Conservation (phyloP, 1,140 invertebrate genomes). For the Rhysida immarginata region DNA sequence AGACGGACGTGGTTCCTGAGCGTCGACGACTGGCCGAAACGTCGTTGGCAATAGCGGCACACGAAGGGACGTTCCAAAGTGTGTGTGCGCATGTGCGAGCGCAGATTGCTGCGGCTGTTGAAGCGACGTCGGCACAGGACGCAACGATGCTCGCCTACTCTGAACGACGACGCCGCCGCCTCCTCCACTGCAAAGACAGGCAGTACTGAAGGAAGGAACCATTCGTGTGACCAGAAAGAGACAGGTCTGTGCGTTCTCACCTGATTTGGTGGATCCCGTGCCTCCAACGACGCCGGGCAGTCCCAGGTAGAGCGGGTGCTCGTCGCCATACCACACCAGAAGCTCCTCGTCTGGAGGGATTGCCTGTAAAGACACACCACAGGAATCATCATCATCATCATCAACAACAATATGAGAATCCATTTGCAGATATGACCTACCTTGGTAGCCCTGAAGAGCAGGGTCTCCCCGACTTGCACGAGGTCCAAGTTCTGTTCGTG, state of each 20-base stretch:
- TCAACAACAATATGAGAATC: too few species aligned
- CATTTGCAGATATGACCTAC: too few species aligned
- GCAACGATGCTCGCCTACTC: not conserved
- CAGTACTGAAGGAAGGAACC: not conserved
- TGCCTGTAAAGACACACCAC: slow-evolving; percentile 15
- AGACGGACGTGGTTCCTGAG: slow-evolving; percentile 25
- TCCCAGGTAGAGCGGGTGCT: not conserved
- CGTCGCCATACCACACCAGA: slow-evolving; percentile 37
- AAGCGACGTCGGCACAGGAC: slow-evolving; percentile 13
- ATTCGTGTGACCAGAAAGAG: not conserved
- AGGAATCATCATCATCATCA: not conserved
- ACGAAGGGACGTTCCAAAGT: slow-evolving; percentile 36
- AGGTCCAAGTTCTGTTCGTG: not conserved
- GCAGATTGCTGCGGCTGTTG: slow-evolving; percentile 18
- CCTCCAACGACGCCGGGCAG: not conserved
- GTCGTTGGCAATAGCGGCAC: slow-evolving; percentile 32
- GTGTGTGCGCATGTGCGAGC: slow-evolving; percentile 25
- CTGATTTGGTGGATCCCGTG: too few species aligned
- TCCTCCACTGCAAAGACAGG: not conserved
- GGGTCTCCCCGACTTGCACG: not conserved
- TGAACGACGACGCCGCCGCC: not conserved
- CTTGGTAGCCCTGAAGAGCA: too few species aligned
- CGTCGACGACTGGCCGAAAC: slow-evolving; percentile 20
- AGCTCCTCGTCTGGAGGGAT: slow-evolving; percentile 35
- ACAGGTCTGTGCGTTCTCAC: not conserved